Conservation (phyloP, 2,797 vertebrate species). For the Karalla daura region DNA sequence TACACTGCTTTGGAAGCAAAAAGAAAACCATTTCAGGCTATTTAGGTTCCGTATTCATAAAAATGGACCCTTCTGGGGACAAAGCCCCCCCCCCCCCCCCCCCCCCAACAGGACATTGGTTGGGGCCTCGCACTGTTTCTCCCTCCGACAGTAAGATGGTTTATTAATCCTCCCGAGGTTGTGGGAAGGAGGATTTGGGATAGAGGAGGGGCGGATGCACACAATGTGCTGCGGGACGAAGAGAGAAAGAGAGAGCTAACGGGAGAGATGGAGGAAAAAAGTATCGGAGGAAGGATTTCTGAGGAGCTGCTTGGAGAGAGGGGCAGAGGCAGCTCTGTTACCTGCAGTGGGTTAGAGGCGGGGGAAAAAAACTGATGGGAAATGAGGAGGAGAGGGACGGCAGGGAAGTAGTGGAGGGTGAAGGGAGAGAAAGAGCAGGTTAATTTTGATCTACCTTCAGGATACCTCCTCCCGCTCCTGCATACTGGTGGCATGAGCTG, state of each 20-base stretch:
- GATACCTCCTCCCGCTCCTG: constrained; percentile 54
- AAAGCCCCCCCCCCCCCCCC: constrained; percentile 57
- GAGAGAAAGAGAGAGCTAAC: constrained; percentile 11
- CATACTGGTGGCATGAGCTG: constrained; percentile 32
- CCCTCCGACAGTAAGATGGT: constrained; percentile 38
- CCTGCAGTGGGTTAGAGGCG: constrained; percentile 37
- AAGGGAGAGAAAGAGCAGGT: constrained; percentile 25
- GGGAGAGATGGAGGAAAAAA: constrained; percentile 23
- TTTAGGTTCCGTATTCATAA: constrained; percentile 29
- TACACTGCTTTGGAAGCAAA: constrained; percentile 16
- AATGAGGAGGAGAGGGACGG: not conserved
- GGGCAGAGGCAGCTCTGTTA: constrained; percentile 25
- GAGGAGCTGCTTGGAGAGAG: constrained; percentile 10
- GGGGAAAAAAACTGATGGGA: not conserved
- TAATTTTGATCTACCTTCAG: constrained; percentile 63
- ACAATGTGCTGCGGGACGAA: not conserved
- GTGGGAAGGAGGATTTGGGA: not conserved
- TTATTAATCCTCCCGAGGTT: constrained; percentile 53
- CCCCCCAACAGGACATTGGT: constrained; percentile 42
- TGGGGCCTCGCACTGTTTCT: constrained; percentile 29
- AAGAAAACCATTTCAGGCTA: constrained; percentile 1
- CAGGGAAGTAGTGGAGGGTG: constrained; percentile 15
- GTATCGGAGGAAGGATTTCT: constrained; percentile 23
- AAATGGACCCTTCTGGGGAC: constrained; percentile 29
- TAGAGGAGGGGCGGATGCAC: not conserved